Evolutionary conservation across 2,797 vertebrate genomes (phyloP), one percentile per base, ranked within the genome.

Genomic region (Melanotaenia boesemani): DNA sequence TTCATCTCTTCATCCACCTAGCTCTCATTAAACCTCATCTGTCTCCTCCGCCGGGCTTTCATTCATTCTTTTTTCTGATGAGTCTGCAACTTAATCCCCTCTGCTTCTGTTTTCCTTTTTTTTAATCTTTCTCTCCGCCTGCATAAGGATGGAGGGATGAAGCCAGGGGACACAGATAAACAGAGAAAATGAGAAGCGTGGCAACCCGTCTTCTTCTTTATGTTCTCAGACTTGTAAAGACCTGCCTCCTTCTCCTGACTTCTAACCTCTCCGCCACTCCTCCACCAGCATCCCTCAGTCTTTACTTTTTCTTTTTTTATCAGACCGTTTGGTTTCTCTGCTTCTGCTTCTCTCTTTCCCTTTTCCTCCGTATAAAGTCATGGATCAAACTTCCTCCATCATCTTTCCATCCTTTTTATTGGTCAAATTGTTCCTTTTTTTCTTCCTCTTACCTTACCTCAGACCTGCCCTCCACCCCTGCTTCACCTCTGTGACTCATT

Each of bases 161-260:
- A 37, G 48, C 12, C 1, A 15, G 5, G 37, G 12, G 59, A 46
- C 16, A 5, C 2, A 6, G 30, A 18, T 1, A 2, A 28, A n/a
- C 20, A 22, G 12, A 1, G 18, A 28, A 30, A 39, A 4, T 70
- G 70, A n/a, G 58, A 59, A 74, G n/a, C n/a, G n/a, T n/a, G n/a
- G 72, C 34, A 71, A 89, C 85, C 73, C 39, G 26, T 72, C 58
- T 69, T 70, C 50, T 63, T 12, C 1, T 2, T 37, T 75, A n/a
- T 83, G 88, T 84, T 83, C 69, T 32, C 30, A 52, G 67, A 18
- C 86, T 80, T 90, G 89, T 92, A 72, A 80, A 78, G 68, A n/a
- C 73, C 82, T 82, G 73, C 89, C 90, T 48, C 77, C 72, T 70
- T 7, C 62, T 50, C 22, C 26, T 83, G 82, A 90, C 80, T 86